Base-by-base conservation (phyloP, 2,888 invertebrate species). In the Leptopterna dolabrata region DNA sequence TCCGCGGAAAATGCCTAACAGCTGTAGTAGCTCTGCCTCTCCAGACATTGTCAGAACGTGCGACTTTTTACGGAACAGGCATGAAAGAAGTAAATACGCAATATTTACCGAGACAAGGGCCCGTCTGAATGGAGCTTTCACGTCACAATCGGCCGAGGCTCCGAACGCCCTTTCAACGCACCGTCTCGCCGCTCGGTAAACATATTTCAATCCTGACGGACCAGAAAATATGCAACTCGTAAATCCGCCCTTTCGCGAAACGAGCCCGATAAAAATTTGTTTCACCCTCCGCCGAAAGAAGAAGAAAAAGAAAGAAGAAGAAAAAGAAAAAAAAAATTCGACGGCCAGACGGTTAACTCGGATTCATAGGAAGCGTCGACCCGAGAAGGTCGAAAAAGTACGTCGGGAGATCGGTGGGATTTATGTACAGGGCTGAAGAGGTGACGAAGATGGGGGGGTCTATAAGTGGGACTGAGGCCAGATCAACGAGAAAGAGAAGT, bases 381-480 rank as follows among this genome's bases (percentile, higher is more conserved):
- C 78, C 78, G 78, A 45, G 78, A 78, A 78, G 45, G 78, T 45
- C 45, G 45, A 78, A 78, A 78, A 78, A 41, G 71, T 45, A 41
- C 63, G 63, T 19, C 13, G 63, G 63, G 63, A 27, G 63, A 63
- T 24, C 24, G n/a, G n/a, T 13, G 4, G 63, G 63, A 63, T 63
- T 63, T 63, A 63, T 63, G 63, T 24, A 63, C n/a, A 27, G 63
- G 0, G 27, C 13, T 19, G 9, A 63, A 24, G 63, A 24, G 63
- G 36, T 36, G 36, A 36, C n/a, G 36, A 36, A 36, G 36, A 4
- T 4, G 36, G 63, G 63, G 63, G 63, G n/a, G 76, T 85, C 85
- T 85, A 85, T 85, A 85, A 85, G 73, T 85, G 85, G 85, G 85
- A 71, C 85, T 85, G 45, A 45, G 71, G 85, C 85, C 85, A 85